Evolutionary conservation across 2,797 vertebrate genomes (phyloP).

Genomic region (Enteromius thamalakanensis): DNA sequence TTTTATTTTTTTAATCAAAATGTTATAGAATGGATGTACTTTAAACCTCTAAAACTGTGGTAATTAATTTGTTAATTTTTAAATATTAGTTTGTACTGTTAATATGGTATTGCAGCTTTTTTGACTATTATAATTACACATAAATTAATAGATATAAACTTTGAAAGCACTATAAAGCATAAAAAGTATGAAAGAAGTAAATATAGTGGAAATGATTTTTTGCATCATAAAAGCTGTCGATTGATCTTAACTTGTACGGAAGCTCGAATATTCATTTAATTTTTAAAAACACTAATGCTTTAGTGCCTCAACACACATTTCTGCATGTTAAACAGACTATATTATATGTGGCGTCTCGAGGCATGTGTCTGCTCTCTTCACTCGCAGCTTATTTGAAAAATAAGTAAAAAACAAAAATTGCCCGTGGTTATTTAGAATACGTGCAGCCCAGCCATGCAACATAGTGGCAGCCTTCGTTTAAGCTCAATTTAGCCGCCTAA

Average conservation of each 20-base stretch:
- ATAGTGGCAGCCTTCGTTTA: conserved; percentile 14
- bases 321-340: not conserved
- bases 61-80: not conserved
- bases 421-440: conserved; percentile 16
- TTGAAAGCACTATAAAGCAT: not conserved
- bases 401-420: not conserved
- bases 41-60: not conserved
- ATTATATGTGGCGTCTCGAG: not conserved
- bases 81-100: not conserved
- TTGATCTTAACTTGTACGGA: not conserved
- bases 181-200: not conserved
- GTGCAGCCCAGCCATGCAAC: conserved; percentile 16
- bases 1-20: not conserved
- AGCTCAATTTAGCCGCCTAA: conserved; percentile 30
- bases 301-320: not conserved
- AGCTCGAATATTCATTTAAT: not conserved
- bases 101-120: not conserved
- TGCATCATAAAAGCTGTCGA: not conserved
- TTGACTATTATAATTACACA: not conserved
- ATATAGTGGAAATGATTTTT: not conserved
- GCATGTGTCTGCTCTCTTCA: not conserved
- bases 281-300: not conserved
- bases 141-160: not conserved
- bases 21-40: not conserved
- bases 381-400: conserved; percentile 25